Percentiles rank a stretch among this genome's conserved stretches.
Evolutionary conservation across 2,113 vertebrate genomes (phyloP).

Genomic region (Gallinago jamesoni): DNA sequence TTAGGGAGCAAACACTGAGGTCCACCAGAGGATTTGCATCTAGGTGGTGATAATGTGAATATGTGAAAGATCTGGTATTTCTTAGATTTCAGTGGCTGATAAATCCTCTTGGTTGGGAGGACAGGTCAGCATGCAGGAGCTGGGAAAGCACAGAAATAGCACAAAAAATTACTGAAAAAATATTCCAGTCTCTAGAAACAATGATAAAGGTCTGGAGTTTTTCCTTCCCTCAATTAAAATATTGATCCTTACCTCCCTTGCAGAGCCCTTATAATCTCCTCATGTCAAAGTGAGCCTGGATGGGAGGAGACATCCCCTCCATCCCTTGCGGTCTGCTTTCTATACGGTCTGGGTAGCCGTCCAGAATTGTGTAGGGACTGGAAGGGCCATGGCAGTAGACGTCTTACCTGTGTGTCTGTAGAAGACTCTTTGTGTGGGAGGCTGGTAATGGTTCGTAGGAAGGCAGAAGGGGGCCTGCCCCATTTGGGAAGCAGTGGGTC

Average conservation of each 20-base stretch:
- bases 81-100: background rate
- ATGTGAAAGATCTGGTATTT: background rate
- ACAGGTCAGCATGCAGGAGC: background rate
- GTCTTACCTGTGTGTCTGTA: background rate
- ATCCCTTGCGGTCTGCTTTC: background rate
- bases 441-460: background rate
- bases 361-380: background rate
- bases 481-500: background rate
- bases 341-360: background rate
- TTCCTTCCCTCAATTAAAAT: background rate
- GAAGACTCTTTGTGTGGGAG: background rate
- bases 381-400: background rate
- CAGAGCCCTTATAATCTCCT: background rate
- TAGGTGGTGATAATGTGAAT: background rate
- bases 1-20: background rate
- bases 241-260: accelerated
- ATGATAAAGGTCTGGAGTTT: background rate
- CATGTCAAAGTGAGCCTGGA: background rate
- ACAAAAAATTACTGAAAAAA: background rate
- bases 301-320: background rate
- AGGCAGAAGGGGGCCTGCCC: too few species aligned
- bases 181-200: background rate
- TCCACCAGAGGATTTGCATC: background rate
- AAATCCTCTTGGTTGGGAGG: background rate
- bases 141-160: background rate